These are phyloP conservation scores for Chironomus striatipennis DNA, from an alignment of 1,140 invertebrate genomes.

Conservation along the genomic window DNA sequence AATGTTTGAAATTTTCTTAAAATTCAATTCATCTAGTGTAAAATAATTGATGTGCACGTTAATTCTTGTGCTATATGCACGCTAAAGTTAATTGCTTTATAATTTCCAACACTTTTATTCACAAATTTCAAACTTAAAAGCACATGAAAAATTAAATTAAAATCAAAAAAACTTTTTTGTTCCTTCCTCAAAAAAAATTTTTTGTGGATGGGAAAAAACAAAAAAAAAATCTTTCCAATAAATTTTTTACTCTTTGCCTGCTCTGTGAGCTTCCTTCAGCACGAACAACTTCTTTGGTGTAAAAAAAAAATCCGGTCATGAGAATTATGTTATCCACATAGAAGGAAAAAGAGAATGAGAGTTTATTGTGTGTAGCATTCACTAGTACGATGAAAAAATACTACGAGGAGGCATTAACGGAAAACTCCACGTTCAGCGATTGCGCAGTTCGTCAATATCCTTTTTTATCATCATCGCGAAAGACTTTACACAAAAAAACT, in stretches of 20 bases:
- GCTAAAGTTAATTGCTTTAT: background rate
- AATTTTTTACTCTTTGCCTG: background rate
- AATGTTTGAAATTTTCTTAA: background rate
- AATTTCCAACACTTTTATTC: background rate
- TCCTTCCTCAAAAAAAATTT: background rate
- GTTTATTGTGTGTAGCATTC: background rate
- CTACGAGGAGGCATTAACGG: constrained; percentile 1
- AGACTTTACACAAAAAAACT: background rate
- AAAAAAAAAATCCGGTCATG: background rate
- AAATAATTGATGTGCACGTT: background rate
- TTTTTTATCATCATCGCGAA: constrained; percentile 13
- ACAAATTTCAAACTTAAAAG: constrained; percentile 1
- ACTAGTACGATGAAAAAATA: constrained; percentile 9
- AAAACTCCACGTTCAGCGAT: constrained; percentile 2
- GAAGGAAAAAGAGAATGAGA: background rate
- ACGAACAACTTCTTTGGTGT: background rate
- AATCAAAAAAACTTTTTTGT: background rate
- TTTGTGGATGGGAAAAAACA: background rate
- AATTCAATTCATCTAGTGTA: background rate
- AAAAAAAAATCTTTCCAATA: constrained; percentile 6
- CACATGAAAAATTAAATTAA: constrained; percentile 10
- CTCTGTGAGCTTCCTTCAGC: background rate
- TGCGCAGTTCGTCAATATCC: background rate
- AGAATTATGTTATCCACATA: constrained; percentile 5
- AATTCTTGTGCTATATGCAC: background rate